These are phyloP conservation scores for Ichneumoninae sp. DNA, from an alignment of 2,888 invertebrate species.

Conservation along the genomic window DNA sequence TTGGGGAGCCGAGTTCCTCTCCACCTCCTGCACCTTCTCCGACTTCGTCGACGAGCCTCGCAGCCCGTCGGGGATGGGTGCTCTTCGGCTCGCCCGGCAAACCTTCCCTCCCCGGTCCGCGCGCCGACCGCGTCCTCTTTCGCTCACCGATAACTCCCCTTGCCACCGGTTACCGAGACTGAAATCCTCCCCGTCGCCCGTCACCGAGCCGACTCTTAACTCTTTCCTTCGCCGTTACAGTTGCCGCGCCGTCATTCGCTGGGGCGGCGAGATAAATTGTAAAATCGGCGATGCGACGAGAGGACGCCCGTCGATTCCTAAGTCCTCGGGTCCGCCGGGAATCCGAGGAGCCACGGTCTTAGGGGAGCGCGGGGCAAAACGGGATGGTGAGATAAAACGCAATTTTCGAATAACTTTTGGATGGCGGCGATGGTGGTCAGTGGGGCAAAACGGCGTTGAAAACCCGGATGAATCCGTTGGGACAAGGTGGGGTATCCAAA, in stretches of 20 bases:
- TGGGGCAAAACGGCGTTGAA: no score
- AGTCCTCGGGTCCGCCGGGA: constrained; percentile 76
- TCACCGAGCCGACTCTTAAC: constrained; percentile 80
- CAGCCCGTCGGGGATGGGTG: constrained; percentile 56
- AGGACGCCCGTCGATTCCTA: constrained; percentile 63
- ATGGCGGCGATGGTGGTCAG: no score
- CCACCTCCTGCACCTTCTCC: constrained; percentile 77
- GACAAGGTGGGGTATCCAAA: no score
- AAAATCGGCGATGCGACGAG: constrained; percentile 31
- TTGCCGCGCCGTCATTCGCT: constrained; percentile 68
- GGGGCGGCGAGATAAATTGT: constrained; percentile 31
- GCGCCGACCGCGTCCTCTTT: constrained; percentile 62
- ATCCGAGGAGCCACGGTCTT: constrained; percentile 73
- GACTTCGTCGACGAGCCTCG: constrained; percentile 65
- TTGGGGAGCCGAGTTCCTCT: constrained; percentile 56
- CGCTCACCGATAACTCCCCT: constrained; percentile 67
- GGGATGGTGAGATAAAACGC: no score
- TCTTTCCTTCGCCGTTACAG: constrained; percentile 79
- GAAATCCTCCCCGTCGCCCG: constrained; percentile 65
- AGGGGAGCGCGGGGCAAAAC: no score
- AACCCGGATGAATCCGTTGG: no score
- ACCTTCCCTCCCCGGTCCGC: constrained; percentile 44
- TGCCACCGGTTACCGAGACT: constrained; percentile 32
- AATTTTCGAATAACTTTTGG: no score
- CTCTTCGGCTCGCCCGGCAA: constrained; percentile 69